A percentile compares a stretch with the other conserved stretches of the same genome.
These are phyloP conservation scores for Melipona beecheii DNA, from an alignment of 2,888 invertebrate genomes.

Conservation along the genomic window DNA sequence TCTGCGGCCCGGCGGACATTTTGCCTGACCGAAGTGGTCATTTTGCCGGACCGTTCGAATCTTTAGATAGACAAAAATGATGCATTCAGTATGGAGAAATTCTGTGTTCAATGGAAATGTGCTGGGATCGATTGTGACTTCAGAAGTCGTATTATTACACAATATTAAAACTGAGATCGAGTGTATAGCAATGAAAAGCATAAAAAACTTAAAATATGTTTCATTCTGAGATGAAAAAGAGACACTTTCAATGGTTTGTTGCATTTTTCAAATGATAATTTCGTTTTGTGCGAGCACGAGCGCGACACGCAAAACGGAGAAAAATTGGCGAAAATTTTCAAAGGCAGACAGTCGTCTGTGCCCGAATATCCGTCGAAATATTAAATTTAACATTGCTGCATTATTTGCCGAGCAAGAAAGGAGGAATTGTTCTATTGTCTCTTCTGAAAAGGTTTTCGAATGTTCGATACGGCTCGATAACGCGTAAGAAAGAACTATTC, in stretches of 20 bases:
- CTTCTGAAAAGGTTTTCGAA: not conserved
- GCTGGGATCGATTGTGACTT: not conserved
- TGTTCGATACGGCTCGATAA: not conserved
- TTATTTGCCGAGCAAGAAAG: too few species aligned
- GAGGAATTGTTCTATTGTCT: not conserved
- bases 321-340: too few species aligned
- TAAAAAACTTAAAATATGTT: not conserved
- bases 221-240: not conserved
- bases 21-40: not conserved
- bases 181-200: not conserved
- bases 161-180: not conserved
- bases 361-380: too few species aligned
- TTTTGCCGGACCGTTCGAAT: too few species aligned
- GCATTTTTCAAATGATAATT: too few species aligned
- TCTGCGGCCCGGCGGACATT: constrained; percentile 72
- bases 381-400: too few species aligned
- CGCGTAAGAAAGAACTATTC: too few species aligned
- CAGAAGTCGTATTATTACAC: not conserved
- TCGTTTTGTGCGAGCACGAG: not conserved
- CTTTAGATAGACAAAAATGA: too few species aligned
- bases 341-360: too few species aligned
- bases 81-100: too few species aligned
- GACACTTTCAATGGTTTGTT: too few species aligned
- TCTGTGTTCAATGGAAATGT: not conserved
- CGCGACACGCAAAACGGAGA: not conserved